Conservation (phyloP, 2,888 invertebrate species). For the Xylophagus ater region DNA sequence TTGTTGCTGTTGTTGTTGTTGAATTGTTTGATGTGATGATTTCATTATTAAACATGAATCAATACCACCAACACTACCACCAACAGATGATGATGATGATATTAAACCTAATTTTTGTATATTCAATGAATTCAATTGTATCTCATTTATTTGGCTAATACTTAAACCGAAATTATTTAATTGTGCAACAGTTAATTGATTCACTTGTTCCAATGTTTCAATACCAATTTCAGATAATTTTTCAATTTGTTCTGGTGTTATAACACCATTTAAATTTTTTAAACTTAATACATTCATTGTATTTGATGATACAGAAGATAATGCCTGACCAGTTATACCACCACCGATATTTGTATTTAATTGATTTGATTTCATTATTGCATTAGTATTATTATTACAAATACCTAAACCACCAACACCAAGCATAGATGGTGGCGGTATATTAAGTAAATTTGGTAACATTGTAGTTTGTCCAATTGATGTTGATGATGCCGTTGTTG, state of each 20-base stretch:
- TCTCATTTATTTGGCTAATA: constrained; percentile 48
- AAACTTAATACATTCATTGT: constrained; percentile 36
- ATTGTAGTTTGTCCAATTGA: not conserved
- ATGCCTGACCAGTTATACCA: too few relatives aligned
- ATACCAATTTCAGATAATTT: constrained; percentile 49
- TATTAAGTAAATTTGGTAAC: not conserved
- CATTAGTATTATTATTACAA: not conserved
- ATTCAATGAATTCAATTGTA: constrained; percentile 49
- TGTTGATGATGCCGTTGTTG: not conserved
- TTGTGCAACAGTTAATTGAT: constrained; percentile 49
- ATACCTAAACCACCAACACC: not conserved
- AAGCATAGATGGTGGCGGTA: not conserved
- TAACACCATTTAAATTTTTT: constrained; percentile 46
- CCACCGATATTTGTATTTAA: not conserved
- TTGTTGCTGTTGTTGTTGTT: not conserved
- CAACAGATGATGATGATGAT: too few relatives aligned
- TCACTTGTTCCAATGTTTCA: constrained; percentile 49
- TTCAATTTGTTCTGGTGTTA: constrained; percentile 47
- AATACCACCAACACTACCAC: too few relatives aligned
- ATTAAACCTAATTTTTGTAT: constrained; percentile 45
- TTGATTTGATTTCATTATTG: not conserved
- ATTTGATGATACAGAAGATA: not conserved
- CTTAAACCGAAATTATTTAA: constrained; percentile 50
- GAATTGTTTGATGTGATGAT: not conserved
- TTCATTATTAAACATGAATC: too few relatives aligned